Percentiles rank a stretch among this genome's conserved stretches.
Conservation (phyloP, 1,140 invertebrate species). For the Pentalonia nigronervosa region DNA sequence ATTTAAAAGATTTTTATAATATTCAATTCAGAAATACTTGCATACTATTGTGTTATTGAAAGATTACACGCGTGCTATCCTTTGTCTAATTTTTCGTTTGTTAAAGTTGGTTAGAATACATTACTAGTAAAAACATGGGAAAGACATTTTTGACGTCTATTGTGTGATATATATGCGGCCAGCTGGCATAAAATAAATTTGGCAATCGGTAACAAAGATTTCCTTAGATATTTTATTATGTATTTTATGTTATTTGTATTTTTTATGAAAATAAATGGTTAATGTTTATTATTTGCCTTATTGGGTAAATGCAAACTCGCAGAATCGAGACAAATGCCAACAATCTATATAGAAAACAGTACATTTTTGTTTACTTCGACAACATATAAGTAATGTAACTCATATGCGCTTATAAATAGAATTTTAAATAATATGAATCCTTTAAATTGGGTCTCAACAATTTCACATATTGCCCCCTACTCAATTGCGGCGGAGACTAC, state of each 20-base stretch:
- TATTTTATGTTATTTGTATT: not conserved
- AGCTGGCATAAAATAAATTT: not conserved
- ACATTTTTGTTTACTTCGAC: not conserved
- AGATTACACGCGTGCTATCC: not conserved
- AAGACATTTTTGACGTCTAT: not conserved
- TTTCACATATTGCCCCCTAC: too few relatives aligned
- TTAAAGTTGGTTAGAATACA: not conserved
- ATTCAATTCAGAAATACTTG: not conserved
- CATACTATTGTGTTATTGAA: not conserved
- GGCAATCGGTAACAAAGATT: not conserved
- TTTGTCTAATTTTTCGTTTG: not conserved
- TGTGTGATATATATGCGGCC: not conserved
- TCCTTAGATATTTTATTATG: not conserved
- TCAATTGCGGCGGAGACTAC: too few relatives aligned
- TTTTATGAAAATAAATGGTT: slow-evolving; percentile 28
- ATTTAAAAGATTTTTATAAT: not conserved
- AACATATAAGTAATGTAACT: not conserved
- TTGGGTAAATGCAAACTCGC: not conserved
- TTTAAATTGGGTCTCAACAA: too few relatives aligned
- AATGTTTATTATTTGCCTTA: not conserved
- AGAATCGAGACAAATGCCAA: not conserved
- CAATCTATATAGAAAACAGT: slow-evolving; percentile 2
- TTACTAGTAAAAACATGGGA: not conserved
- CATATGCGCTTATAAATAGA: not conserved
- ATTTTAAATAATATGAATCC: not conserved